A percentile compares a stretch with the other conserved stretches of the same genome.
These are phyloP conservation scores for Leptopterna dolabrata DNA, from an alignment of 2,888 invertebrate species.

Conservation along the genomic window DNA sequence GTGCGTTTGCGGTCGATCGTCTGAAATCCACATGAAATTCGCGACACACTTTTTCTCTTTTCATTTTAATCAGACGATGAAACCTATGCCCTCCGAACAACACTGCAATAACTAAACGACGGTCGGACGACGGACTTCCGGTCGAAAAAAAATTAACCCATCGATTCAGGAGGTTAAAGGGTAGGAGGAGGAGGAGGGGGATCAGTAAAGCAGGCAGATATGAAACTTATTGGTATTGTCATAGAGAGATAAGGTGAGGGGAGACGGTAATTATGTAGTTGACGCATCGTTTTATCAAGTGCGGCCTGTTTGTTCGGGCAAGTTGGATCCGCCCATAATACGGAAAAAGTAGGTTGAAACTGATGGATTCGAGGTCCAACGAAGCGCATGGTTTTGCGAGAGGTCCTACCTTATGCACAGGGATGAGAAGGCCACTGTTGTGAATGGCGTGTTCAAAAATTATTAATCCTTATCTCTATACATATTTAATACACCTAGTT, in stretches of 20 bases:
- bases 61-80: background rate
- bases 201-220: background rate
- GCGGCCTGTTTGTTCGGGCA: background rate
- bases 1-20: conserved; percentile 53
- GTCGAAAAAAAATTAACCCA: background rate
- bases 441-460: no score
- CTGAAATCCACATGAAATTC: conserved; percentile 30
- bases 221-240: conserved; percentile 10
- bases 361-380: background rate
- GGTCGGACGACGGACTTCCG: background rate
- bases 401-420: no score
- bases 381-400: background rate
- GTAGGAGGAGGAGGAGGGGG: background rate
- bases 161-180: background rate
- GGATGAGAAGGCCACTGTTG: no score
- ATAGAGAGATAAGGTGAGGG: background rate
- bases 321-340: background rate
- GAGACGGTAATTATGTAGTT: background rate
- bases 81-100: background rate
- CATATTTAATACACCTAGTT: no score
- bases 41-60: background rate
- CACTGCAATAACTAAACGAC: background rate
- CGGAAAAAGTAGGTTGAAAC: background rate
- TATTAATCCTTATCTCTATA: no score
- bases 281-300: conserved; percentile 20